Evolutionary conservation across 2,888 invertebrate species (phyloP).

Genomic region (Archaeoteleia sp.): DNA sequence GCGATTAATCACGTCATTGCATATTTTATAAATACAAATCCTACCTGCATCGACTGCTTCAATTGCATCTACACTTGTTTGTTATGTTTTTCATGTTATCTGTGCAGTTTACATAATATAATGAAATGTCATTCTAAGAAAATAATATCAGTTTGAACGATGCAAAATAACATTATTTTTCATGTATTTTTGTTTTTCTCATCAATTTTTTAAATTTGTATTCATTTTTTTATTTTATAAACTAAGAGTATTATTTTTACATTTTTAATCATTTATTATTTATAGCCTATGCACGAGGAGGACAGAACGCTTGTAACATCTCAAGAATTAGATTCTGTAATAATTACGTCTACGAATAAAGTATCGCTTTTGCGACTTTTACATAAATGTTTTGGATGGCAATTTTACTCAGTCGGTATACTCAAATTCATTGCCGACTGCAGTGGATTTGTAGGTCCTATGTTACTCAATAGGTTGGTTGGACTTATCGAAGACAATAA

Average conservation of each 20-base stretch:
- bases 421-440: slow-evolving; percentile 89
- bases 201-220: too few species aligned
- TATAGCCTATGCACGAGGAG: slow-evolving; percentile 43
- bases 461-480: slow-evolving; percentile 89
- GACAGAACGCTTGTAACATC: neutral
- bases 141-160: too few species aligned
- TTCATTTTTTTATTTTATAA: too few species aligned
- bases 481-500: slow-evolving; percentile 84
- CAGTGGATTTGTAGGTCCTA: slow-evolving; percentile 91
- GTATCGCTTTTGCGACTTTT: slow-evolving; percentile 81
- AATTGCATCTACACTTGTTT: too few species aligned
- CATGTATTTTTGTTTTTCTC: too few species aligned
- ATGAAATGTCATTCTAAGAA: too few species aligned
- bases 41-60: too few species aligned
- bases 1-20: too few species aligned
- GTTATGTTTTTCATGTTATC: too few species aligned
- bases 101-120: too few species aligned
- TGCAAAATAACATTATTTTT: too few species aligned
- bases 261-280: slow-evolving; percentile 8
- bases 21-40: neutral
- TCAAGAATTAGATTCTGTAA: slow-evolving; percentile 38
- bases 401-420: slow-evolving; percentile 90
- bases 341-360: slow-evolving; percentile 66
- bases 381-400: slow-evolving; percentile 85
- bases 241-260: slow-evolving; percentile 1